Base-by-base conservation (phyloP, 2,113 vertebrate species). In the Lonchura striata region DNA sequence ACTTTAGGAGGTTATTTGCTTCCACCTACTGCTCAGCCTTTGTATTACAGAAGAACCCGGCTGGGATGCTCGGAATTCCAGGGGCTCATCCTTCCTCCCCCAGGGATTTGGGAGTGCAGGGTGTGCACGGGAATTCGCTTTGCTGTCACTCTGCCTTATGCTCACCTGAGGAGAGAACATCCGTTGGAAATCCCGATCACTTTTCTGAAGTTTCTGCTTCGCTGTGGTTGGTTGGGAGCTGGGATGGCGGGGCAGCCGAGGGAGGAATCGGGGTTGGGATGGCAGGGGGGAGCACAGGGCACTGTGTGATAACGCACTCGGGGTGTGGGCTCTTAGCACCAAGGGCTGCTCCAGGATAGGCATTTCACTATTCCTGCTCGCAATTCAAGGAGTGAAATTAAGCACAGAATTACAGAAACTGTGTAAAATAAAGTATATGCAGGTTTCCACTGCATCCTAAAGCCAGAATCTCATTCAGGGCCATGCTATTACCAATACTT, bases 1-100 rank as follows among this genome's bases (percentile, higher is more conserved):
- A 33, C 94, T 86, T 97, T 97, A 46, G 11, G 17, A 95, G 76
- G 97, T 90, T 84, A 47, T 97, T 96, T 98, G 97, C 98, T 97
- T 27, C 97, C 98, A 98, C 94, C 98, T 98, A 44, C 97, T 96
- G 98, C 75, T 53, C 31, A 0, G 57, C 1, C 10, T 0, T 35
- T 90, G 85, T 96, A 97, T 90, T 97, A 82, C 97, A 97, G 42
- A 47, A 2, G 23, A 17, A 18, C 25, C 1, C 35, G 24, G 1
- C 1, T 11, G 25, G 0, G 9, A 3, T 24, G 3, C 14, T 7
- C 28, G 74, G 19, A n/a, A 25, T 63, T 46, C 8, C 35, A 9
- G 64, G 7, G 8, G 37, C 44, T 61, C 37, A 1, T 49, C 46
- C 42, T n/a, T 33, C 15, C 15, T 81, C 9, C 39, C 82, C 64